These are phyloP conservation scores for Metaphire vulgaris DNA, from an alignment of 1,140 invertebrate species.

Conservation along the genomic window DNA sequence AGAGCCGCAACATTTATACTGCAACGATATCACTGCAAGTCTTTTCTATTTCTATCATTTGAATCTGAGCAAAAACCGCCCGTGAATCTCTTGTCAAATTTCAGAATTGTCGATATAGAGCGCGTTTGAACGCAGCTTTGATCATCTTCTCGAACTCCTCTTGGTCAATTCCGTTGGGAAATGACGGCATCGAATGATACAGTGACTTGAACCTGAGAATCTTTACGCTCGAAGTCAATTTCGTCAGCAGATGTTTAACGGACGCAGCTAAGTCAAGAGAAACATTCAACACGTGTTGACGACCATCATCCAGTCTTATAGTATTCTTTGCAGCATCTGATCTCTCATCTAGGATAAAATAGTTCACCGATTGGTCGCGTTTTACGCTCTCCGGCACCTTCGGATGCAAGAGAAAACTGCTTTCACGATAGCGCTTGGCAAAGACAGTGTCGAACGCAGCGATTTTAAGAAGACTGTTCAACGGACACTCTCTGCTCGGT, in stretches of 20 bases:
- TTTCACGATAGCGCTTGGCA: slow-evolving; percentile 21
- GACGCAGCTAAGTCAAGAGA: background rate
- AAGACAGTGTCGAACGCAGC: slow-evolving; percentile 21
- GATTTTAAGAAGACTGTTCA: slow-evolving; percentile 27
- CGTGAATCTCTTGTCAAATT: no score
- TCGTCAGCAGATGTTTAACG: background rate
- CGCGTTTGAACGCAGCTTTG: slow-evolving; percentile 3
- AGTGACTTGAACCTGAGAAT: slow-evolving; percentile 4
- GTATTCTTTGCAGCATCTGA: no score
- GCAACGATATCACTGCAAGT: no score
- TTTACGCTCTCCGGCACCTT: slow-evolving; percentile 6
- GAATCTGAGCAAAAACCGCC: no score
- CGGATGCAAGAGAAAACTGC: slow-evolving; percentile 24
- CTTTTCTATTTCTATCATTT: no score
- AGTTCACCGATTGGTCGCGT: background rate
- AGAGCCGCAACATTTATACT: no score
- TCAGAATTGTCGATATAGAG: slow-evolving; percentile 1
- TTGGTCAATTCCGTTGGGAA: background rate
- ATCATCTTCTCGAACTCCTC: background rate
- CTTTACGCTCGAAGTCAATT: slow-evolving; percentile 8
- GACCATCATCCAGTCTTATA: background rate
- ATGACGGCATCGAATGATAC: slow-evolving; percentile 3
- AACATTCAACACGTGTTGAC: slow-evolving; percentile 4
- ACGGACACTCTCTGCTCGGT: slow-evolving; percentile 14
- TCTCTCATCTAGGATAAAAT: slow-evolving; percentile 8